Evolutionary conservation across 92 coral and sea anemone genomes (phyloP).

Genomic region (Paramuricea clavata): DNA sequence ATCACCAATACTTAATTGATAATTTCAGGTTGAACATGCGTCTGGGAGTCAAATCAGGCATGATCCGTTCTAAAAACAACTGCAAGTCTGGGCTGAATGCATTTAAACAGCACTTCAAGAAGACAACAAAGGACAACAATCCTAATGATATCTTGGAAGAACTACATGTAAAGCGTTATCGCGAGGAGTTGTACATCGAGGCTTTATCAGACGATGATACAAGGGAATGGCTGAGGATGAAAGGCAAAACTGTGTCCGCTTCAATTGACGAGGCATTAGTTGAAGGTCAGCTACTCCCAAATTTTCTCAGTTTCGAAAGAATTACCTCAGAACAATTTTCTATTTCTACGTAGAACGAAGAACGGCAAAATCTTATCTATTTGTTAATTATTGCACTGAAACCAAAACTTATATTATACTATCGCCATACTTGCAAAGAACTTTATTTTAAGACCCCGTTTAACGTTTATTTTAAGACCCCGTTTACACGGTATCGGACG

Average conservation of each 20-base stretch:
- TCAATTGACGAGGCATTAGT: constrained; percentile 34
- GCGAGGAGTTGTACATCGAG: not conserved
- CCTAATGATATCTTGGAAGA: constrained; percentile 19
- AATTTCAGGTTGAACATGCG: constrained; percentile 64
- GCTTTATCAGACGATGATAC: not conserved
- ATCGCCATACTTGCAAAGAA: too few species aligned
- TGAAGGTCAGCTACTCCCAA: too few species aligned
- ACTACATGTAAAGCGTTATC: not conserved
- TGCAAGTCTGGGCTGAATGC: constrained; percentile 83
- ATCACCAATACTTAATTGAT: not conserved
- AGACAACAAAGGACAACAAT: constrained; percentile 7
- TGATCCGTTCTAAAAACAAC: constrained; percentile 88
- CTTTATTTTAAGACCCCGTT: too few species aligned
- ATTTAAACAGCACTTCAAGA: constrained; percentile 42
- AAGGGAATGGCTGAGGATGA: constrained; percentile 1
- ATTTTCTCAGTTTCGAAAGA: too few species aligned
- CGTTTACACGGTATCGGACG: too few species aligned
- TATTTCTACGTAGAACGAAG: too few species aligned
- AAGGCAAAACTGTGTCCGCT: constrained; percentile 11
- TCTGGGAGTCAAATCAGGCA: constrained; percentile 82
- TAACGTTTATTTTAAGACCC: too few species aligned
- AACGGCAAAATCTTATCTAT: too few species aligned
- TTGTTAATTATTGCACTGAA: too few species aligned
- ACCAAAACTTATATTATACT: too few species aligned
- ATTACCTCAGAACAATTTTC: too few species aligned